Percentiles rank a stretch among this genome's conserved stretches.
Conservation (phyloP, 2,888 invertebrate species). For the Acronicta leporina region DNA sequence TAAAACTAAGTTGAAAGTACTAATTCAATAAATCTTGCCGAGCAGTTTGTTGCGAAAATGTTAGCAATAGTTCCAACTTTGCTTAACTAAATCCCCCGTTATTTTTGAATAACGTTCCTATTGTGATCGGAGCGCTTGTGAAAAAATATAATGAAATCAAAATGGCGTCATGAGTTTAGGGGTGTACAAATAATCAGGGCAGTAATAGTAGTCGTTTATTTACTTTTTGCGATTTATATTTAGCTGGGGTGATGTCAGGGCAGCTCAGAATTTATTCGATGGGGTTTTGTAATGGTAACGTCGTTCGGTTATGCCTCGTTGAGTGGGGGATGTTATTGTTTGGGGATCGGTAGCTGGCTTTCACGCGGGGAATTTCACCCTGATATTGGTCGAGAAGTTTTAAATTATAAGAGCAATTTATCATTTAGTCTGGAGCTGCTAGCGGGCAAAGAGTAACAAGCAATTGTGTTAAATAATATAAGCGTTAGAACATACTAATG, state of each 20-base stretch:
- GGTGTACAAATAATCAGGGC: conserved; percentile 85
- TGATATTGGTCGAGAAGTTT: conserved; percentile 58
- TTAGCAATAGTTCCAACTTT: conserved; percentile 37
- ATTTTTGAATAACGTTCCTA: conserved; percentile 59
- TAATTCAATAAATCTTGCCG: conserved; percentile 43
- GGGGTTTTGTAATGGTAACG: conserved; percentile 78
- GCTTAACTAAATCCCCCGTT: conserved; percentile 50
- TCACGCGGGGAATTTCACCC: conserved; percentile 57
- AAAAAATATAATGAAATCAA: conserved; percentile 71
- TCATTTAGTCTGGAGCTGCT: conserved; percentile 37
- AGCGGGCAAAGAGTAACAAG: conserved; percentile 30
- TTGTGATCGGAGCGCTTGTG: conserved; percentile 53
- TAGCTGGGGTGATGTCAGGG: conserved; percentile 66
- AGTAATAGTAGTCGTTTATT: conserved; percentile 86
- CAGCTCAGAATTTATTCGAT: conserved; percentile 71
- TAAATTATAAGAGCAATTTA: conserved; percentile 59
- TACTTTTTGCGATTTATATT: conserved; percentile 86
- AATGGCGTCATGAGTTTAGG: conserved; percentile 80
- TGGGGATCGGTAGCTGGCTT: conserved; percentile 60
- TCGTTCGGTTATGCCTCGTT: conserved; percentile 85
- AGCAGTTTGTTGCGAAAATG: conserved; percentile 43
- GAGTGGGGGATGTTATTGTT: conserved; percentile 71
- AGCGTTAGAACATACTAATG: conserved; percentile 13
- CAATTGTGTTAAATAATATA: conserved; percentile 21
- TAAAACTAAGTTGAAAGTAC: conserved; percentile 27